A percentile compares a stretch with the other conserved stretches of the same genome.
phyloP scores from a whole-genome alignment of 2,113 vertebrate genomes.

The Nothobranchius furzeri region DNA sequence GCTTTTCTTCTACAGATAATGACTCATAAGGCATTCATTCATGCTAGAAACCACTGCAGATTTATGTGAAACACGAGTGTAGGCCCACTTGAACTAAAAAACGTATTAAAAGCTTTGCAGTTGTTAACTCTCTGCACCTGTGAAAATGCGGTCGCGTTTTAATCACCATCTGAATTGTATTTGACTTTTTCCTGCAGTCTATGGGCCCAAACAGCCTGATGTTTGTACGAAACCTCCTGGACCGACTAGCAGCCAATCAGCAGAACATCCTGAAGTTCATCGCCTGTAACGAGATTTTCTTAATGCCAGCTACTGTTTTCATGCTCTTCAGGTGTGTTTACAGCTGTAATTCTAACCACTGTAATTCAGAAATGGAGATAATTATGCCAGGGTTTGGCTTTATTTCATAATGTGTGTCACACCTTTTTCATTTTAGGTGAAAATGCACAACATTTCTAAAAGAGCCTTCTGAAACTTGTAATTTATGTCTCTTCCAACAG shows the following conservation, averaged over 20 bases:
- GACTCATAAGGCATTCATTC: no score
- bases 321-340: constrained; percentile 94
- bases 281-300: constrained; percentile 97
- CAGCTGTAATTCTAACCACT: neutral
- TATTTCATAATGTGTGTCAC: neutral
- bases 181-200: constrained; percentile 76
- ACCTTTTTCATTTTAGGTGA: neutral
- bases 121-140: neutral
- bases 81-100: neutral
- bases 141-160: neutral
- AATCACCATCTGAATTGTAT: neutral
- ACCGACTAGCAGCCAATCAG: constrained; percentile 93
- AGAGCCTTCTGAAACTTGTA: neutral
- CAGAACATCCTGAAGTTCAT: constrained; percentile 98
- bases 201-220: constrained; percentile 88
- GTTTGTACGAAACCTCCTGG: constrained; percentile 89
- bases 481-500: constrained; percentile 72
- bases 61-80: no score
- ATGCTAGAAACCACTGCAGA: no score
- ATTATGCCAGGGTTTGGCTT: neutral
- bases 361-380: neutral
- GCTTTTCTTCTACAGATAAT: no score
- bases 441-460: neutral
- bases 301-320: constrained; percentile 98
- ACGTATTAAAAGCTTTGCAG: constrained; percentile 3